Evolutionary conservation across 2,797 vertebrate species (phyloP).

Genomic region (Limosa lapponica): DNA sequence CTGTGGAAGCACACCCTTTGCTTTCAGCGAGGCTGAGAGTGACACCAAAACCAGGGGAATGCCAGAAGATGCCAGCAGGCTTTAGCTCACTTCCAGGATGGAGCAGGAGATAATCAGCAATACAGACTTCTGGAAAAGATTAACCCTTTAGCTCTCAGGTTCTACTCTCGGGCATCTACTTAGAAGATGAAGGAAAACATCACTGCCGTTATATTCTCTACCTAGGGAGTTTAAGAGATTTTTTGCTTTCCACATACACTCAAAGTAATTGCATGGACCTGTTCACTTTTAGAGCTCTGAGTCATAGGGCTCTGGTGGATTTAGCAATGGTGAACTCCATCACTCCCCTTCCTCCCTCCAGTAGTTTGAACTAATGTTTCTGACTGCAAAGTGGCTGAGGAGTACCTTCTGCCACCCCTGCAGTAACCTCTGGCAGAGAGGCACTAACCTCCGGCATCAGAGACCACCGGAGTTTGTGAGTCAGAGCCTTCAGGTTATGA

Average conservation of each 20-base stretch:
- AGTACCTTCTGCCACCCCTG: background rate
- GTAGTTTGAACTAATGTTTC: background rate
- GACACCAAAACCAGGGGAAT: background rate
- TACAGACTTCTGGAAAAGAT: background rate
- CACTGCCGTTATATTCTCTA: background rate
- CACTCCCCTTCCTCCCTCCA: background rate
- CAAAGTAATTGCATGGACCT: background rate
- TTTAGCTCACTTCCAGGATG: background rate
- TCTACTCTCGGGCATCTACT: background rate
- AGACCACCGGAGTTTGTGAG: background rate
- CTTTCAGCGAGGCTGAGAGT: background rate
- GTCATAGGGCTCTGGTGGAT: background rate
- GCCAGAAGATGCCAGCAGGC: background rate
- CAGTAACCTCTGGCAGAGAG: background rate
- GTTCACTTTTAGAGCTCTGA: background rate
- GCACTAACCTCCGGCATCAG: background rate
- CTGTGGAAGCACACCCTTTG: background rate
- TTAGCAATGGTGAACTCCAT: background rate
- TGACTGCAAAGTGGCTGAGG: background rate
- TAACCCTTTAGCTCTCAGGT: background rate
- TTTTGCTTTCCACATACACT: background rate
- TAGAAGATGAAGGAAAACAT: background rate
- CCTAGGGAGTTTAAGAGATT: background rate
- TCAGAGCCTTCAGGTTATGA: slow-evolving; percentile 2
- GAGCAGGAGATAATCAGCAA: background rate